phyloP scores from a whole-genome alignment of 2,113 vertebrate species.

The Leucosticte australis region DNA sequence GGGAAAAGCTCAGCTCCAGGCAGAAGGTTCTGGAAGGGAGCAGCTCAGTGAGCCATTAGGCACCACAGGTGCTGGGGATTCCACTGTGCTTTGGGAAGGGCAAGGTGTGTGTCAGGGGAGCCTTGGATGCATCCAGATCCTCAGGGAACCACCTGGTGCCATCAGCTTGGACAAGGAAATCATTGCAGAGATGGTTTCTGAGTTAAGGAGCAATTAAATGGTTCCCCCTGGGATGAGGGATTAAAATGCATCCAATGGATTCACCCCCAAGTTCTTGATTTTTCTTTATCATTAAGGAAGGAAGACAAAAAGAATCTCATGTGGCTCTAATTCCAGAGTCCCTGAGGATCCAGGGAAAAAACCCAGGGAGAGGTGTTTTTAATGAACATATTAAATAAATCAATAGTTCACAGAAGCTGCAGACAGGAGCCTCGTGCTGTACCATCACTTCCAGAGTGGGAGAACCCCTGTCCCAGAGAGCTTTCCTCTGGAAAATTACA shows the following conservation, averaged over 20 bases:
- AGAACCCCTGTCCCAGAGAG: neutral
- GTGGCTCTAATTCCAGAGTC: neutral
- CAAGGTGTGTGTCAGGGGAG: neutral
- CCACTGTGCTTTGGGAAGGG: neutral
- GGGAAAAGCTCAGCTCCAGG: neutral
- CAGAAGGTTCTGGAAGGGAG: constrained; percentile 41
- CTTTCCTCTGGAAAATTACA: neutral
- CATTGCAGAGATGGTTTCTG: neutral
- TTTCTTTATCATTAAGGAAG: neutral
- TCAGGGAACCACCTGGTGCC: neutral
- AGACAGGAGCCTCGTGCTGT: rapidly evolving
- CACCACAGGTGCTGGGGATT: neutral
- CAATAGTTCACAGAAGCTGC: neutral
- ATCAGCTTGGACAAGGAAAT: neutral
- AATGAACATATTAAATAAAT: neutral
- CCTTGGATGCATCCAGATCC: neutral
- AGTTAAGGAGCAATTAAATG: neutral
- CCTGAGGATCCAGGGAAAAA: neutral
- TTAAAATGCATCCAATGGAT: neutral
- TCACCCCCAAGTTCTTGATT: neutral
- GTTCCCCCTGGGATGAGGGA: neutral
- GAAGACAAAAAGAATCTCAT: neutral
- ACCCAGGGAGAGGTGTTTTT: neutral
- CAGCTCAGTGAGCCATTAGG: neutral
- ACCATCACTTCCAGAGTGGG: neutral